Evolutionary conservation across 2,888 invertebrate species (phyloP).

Genomic region (Cinara cedri): DNA sequence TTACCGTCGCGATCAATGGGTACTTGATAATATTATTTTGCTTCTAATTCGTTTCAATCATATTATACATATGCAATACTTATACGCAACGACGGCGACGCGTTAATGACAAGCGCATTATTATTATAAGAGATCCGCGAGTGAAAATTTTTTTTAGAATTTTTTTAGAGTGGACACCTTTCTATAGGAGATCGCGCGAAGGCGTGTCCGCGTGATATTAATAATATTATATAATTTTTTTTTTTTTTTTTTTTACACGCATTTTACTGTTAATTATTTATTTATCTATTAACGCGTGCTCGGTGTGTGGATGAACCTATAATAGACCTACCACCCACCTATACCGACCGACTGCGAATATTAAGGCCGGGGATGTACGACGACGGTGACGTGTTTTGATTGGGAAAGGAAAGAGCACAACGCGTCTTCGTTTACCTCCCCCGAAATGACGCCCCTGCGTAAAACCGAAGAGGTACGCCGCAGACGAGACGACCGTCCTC

Average conservation of each 20-base stretch:
- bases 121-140: neutral
- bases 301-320: neutral
- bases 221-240: conserved; percentile 22
- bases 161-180: conserved; percentile 12
- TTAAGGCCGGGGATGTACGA: neutral
- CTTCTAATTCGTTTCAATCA: neutral
- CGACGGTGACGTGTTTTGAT: neutral
- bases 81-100: neutral
- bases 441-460: no score
- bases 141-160: neutral
- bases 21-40: conserved; percentile 33
- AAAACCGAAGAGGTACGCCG: no score
- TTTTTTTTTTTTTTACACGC: neutral
- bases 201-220: conserved; percentile 17
- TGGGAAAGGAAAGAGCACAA: no score
- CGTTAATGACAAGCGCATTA: neutral
- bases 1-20: neutral
- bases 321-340: no score
- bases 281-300: neutral
- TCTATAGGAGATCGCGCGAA: neutral
- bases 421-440: neutral
- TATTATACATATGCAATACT: neutral
- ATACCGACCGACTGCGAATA: neutral
- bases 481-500: no score
- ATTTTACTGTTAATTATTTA: conserved; percentile 27